These are phyloP conservation scores for Pasiphila rectangulata DNA, from an alignment of 2,888 invertebrate genomes.

Conservation along the genomic window DNA sequence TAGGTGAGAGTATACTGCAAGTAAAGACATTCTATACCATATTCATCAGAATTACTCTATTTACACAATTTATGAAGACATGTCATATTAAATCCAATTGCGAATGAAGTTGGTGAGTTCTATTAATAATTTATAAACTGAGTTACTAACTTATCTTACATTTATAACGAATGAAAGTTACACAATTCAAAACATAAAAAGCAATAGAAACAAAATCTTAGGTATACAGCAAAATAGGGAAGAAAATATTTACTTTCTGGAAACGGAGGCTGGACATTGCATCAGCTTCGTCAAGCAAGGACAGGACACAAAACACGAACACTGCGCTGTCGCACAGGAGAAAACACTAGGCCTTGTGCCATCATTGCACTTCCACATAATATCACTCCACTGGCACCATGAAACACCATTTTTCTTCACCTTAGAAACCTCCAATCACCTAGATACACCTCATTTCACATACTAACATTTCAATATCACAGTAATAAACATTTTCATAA, in stretches of 20 bases:
- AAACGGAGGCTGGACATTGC: constrained; percentile 44
- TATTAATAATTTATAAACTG: too few species aligned
- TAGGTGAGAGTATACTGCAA: too few species aligned
- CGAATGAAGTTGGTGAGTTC: too few species aligned
- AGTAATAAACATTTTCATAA: constrained; percentile 58
- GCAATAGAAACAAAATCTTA: constrained; percentile 52
- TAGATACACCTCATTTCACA: constrained; percentile 75
- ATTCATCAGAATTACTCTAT: too few species aligned
- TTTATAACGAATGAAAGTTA: too few species aligned
- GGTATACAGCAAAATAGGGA: constrained; percentile 56
- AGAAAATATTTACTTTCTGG: constrained; percentile 72
- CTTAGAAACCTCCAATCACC: constrained; percentile 61
- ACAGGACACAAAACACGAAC: constrained; percentile 53
- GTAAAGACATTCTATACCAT: too few species aligned
- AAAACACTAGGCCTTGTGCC: constrained; percentile 43
- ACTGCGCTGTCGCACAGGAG: constrained; percentile 47
- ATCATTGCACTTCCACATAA: constrained; percentile 54
- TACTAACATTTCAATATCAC: constrained; percentile 62
- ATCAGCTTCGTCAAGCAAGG: constrained; percentile 34
- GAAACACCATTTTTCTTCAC: constrained; percentile 61
- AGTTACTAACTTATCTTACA: too few species aligned
- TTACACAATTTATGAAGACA: too few species aligned
- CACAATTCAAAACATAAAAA: constrained; percentile 43
- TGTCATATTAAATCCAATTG: too few species aligned
- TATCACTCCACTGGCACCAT: constrained; percentile 65